Base-by-base conservation (phyloP, 2,888 invertebrate species). In the Sturmia bella region DNA sequence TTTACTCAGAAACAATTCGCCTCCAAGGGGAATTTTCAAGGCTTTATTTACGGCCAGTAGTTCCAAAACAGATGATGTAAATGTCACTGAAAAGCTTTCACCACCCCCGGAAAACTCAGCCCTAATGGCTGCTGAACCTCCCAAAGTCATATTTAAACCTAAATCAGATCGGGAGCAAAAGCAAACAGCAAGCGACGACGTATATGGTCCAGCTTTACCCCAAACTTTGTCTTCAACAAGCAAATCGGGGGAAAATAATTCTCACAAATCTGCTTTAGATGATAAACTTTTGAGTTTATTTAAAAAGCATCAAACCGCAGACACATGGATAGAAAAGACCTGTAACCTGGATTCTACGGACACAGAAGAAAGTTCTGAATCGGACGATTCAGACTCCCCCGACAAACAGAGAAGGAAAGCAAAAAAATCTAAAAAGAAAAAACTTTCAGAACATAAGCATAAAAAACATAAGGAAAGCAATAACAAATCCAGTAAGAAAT, bases 11-110 rank as follows among this genome's bases (percentile, higher is more conserved):
- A 95, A 95, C 83, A 92, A 92, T 7, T 95, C 95, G 0, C 95
- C 95, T 0, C 94, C 95, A 0, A 91, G 94, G 82, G 95, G 95
- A 0, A 94, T 95, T 64, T 95, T 95, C 85, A 89, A 89, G 0
- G 87, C 88, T 0, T 84, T 90, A 0, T 87, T 90, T n/a, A 83
- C 84, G 15, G 68, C 52, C 11, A 17, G 19, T 3, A 1, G 37
- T 24, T 19, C 43, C 4, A 79, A 56, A 50, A 15, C 37, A 66
- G 3, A 43, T 43, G 56, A 32, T 0, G 7, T 43, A n/a, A 59
- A 54, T 12, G 9, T 24, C 2, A 39, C 0, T 13, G 37, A 17
- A 13, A 59, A 59, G 6, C n/a, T 32, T 21, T 0, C 11, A 27
- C 4, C 27, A 9, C 27, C 9, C 21, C 11, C 13, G 12, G 13